phyloP scores from a whole-genome alignment of 2,797 vertebrate genomes.

The Eremophila alpestris region DNA sequence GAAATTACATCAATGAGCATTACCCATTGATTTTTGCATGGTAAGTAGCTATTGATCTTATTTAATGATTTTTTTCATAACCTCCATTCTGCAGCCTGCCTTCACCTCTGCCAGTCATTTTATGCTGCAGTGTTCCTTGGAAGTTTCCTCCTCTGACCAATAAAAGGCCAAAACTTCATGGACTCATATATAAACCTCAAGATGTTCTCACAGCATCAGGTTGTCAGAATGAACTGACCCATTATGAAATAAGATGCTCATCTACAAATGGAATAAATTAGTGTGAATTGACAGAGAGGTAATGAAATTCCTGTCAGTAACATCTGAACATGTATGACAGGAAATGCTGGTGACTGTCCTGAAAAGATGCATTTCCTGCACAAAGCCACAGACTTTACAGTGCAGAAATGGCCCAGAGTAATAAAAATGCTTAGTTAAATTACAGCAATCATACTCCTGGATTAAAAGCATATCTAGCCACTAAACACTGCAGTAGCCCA shows the following conservation, averaged over 20 bases:
- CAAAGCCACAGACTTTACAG: neutral
- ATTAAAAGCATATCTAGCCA: neutral
- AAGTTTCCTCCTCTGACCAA: neutral
- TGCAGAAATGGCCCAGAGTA: neutral
- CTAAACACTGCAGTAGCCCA: fast-evolving
- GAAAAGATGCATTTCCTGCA: neutral
- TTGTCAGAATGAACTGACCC: neutral
- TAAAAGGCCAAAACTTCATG: neutral
- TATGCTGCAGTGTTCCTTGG: neutral
- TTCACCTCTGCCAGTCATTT: neutral
- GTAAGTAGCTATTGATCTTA: neutral
- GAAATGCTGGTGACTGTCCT: neutral
- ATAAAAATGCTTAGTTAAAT: neutral
- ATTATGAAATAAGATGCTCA: neutral
- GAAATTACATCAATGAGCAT: neutral
- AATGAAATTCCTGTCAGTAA: neutral
- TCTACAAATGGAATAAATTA: neutral
- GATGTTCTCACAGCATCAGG: neutral
- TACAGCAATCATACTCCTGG: neutral
- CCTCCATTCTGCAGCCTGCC: neutral
- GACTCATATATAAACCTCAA: neutral
- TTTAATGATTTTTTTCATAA: neutral
- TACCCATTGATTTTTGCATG: neutral
- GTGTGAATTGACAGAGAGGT: fast-evolving
- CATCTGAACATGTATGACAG: fast-evolving